Conservation (phyloP, 2,888 invertebrate species). For the Polyploca ridens region DNA sequence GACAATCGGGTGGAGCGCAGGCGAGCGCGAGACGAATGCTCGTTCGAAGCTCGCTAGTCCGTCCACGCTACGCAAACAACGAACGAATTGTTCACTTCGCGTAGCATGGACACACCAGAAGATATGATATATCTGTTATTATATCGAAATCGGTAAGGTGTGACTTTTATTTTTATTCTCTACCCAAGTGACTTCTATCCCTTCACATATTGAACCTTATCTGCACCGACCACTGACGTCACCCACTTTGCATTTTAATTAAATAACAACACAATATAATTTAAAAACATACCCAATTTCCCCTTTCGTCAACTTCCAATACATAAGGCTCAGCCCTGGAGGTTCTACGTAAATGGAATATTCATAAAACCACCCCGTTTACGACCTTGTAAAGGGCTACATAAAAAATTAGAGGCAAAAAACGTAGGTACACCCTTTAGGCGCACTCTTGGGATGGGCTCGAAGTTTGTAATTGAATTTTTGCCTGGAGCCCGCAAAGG, state of each 20-base stretch:
- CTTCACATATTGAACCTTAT: neutral
- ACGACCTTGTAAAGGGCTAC: constrained; percentile 81
- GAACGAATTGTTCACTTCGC: too few relatives aligned
- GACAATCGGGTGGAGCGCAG: too few relatives aligned
- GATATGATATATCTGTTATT: too few relatives aligned
- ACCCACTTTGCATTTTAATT: constrained; percentile 39
- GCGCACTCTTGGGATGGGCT: constrained; percentile 78
- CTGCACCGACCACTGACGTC: neutral
- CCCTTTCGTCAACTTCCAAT: constrained; percentile 55
- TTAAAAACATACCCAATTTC: constrained; percentile 23
- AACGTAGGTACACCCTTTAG: constrained; percentile 69
- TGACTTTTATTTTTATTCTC: neutral
- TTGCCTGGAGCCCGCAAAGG: constrained; percentile 83
- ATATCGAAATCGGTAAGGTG: too few relatives aligned
- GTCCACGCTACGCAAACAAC: too few relatives aligned
- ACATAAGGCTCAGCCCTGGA: constrained; percentile 58
- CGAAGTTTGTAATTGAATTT: constrained; percentile 84
- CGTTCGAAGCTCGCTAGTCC: too few relatives aligned
- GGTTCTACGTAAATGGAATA: constrained; percentile 76
- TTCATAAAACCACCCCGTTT: constrained; percentile 81
- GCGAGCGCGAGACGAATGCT: too few relatives aligned
- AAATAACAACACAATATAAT: constrained; percentile 38
- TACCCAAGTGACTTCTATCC: neutral
- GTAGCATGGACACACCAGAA: too few relatives aligned
- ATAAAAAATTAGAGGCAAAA: constrained; percentile 82